Conservation (phyloP, 2,113 vertebrate species). For the Tetraodon nigroviridis region DNA sequence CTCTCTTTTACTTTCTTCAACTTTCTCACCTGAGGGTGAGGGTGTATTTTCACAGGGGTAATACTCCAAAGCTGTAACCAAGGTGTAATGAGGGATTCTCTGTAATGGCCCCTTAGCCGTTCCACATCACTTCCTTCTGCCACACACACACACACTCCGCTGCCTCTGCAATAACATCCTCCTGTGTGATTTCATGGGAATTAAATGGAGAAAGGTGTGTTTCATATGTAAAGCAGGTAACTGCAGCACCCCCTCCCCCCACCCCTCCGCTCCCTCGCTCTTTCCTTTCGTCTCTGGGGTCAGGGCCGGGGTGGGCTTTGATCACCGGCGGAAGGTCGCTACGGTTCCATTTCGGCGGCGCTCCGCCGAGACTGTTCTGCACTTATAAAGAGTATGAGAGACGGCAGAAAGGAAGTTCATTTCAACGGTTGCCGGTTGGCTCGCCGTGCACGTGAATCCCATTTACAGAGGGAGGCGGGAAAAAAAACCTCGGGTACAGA, state of each 20-base stretch:
- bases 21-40: slow-evolving; percentile 35
- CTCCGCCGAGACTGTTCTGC: slow-evolving; percentile 56
- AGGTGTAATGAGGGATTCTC: slow-evolving; percentile 62
- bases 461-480: slow-evolving; percentile 19
- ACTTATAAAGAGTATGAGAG: slow-evolving; percentile 51
- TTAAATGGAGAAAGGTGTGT: slow-evolving; percentile 65
- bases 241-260: slow-evolving; percentile 1
- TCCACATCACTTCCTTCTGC: slow-evolving; percentile 57
- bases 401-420: slow-evolving; percentile 38
- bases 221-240: slow-evolving; percentile 69
- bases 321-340: slow-evolving; percentile 70
- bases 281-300: slow-evolving; percentile 38
- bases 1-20: slow-evolving; percentile 39
- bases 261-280: slow-evolving; percentile 1
- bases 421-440: slow-evolving; percentile 36
- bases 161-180: slow-evolving; percentile 50
- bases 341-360: slow-evolving; percentile 57
- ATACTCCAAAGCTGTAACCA: slow-evolving; percentile 60
- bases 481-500: slow-evolving; percentile 11
- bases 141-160: background rate
- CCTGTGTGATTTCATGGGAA: slow-evolving; percentile 67
- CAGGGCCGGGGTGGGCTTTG: slow-evolving; percentile 56
- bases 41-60: slow-evolving; percentile 54
- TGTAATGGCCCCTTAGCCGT: slow-evolving; percentile 65
- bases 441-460: slow-evolving; percentile 15